Conservation (phyloP, 2,797 vertebrate species). For the Okamejei kenojei region DNA sequence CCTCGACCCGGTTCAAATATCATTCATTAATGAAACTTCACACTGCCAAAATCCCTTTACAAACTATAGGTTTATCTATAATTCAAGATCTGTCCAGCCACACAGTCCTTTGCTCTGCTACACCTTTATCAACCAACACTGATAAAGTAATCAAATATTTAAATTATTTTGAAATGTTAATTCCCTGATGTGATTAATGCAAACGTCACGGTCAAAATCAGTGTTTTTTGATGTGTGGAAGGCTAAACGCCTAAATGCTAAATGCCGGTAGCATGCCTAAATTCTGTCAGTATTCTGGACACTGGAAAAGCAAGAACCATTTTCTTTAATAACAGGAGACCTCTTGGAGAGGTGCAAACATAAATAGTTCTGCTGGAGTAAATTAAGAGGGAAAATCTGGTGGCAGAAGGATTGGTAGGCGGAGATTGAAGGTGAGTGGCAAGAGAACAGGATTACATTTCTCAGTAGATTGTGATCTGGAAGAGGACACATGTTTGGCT, state of each 20-base stretch:
- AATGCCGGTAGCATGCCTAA: neutral
- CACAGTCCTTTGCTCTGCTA: neutral
- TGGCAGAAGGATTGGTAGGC: neutral
- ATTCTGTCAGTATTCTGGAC: neutral
- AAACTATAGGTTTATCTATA: neutral
- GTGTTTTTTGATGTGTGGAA: neutral
- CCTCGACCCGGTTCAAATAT: neutral
- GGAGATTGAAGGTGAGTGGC: neutral
- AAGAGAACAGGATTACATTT: neutral
- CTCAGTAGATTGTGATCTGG: neutral
- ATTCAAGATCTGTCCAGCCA: neutral
- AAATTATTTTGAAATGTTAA: conserved; percentile 15
- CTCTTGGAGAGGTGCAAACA: neutral
- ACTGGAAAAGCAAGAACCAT: neutral
- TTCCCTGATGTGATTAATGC: neutral
- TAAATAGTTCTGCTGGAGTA: neutral
- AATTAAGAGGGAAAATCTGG: neutral
- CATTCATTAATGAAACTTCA: conserved; percentile 27
- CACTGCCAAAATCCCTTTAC: conserved; percentile 7
- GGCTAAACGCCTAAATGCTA: neutral
- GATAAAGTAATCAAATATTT: neutral
- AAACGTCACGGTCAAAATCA: neutral
- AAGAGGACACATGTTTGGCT: neutral
- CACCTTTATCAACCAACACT: neutral
- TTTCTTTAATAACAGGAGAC: neutral